Conservation (phyloP, 2,888 invertebrate genomes). For the Apamea anceps region DNA sequence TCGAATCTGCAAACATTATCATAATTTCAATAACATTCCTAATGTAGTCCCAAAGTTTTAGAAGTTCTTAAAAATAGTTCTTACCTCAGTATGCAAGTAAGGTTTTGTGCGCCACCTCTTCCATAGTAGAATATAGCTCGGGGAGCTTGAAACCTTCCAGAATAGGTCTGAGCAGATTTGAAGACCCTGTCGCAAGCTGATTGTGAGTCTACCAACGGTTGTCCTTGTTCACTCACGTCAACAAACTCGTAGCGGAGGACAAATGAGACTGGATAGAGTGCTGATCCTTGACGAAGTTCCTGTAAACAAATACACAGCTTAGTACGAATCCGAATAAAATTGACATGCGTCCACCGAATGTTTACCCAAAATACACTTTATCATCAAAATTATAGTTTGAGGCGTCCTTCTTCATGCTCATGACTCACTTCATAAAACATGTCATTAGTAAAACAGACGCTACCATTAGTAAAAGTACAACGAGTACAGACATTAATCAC, state of each 20-base stretch:
- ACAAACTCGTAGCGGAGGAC: conserved; percentile 95
- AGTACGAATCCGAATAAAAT: neutral
- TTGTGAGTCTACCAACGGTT: conserved; percentile 89
- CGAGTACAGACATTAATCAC: conserved; percentile 27
- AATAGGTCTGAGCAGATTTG: conserved; percentile 88
- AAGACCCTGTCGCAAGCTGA: conserved; percentile 92
- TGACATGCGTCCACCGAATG: neutral
- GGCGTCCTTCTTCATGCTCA: neutral
- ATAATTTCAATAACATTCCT: conserved; percentile 52
- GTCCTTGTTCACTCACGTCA: conserved; percentile 92
- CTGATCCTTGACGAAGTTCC: conserved; percentile 94
- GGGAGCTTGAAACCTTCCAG: conserved; percentile 93
- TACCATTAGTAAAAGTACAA: conserved; percentile 21
- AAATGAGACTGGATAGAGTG: conserved; percentile 94
- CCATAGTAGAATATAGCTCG: conserved; percentile 95
- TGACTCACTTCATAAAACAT: neutral
- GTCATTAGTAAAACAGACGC: conserved; percentile 27
- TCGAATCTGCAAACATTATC: conserved; percentile 89
- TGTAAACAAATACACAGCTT: conserved; percentile 64
- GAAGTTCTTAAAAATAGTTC: conserved; percentile 19
- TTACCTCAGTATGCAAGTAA: conserved; percentile 93
- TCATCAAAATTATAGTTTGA: conserved; percentile 2
- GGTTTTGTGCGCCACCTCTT: conserved; percentile 94
- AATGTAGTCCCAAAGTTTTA: conserved; percentile 5
- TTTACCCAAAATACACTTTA: neutral